Conservation (phyloP, 2,797 vertebrate species). For the Alfaro cultratus region DNA sequence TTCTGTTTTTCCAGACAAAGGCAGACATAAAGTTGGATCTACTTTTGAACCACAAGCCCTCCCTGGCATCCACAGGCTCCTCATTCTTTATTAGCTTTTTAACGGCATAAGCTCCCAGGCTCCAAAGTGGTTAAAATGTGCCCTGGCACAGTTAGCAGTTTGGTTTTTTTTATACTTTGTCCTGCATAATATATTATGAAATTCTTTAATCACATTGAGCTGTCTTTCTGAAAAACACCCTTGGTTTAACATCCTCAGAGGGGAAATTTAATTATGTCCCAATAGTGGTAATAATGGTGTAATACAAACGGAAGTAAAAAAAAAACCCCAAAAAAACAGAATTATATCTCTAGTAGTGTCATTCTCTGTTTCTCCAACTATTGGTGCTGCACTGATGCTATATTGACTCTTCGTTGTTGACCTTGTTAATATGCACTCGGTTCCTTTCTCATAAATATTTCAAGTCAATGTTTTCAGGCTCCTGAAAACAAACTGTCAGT, state of each 20-base stretch:
- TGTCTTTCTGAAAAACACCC: conserved; percentile 18
- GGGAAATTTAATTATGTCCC: conserved; percentile 40
- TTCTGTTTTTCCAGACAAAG: conserved; percentile 75
- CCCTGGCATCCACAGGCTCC: conserved; percentile 63
- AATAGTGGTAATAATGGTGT: conserved; percentile 45
- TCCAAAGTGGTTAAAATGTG: conserved; percentile 51
- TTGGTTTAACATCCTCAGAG: conserved; percentile 18
- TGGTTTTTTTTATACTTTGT: conserved; percentile 24
- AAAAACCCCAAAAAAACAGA: conserved; percentile 23
- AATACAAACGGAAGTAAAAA: conserved; percentile 47
- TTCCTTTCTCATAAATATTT: conserved; percentile 84
- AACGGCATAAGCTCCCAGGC: conserved; percentile 67
- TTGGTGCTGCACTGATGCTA: conserved; percentile 63
- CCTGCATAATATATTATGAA: conserved; percentile 26
- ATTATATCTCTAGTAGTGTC: conserved; percentile 23
- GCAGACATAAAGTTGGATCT: conserved; percentile 74
- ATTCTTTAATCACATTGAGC: conserved; percentile 22
- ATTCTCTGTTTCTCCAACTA: conserved; percentile 47
- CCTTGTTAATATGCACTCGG: conserved; percentile 80
- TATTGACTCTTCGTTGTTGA: conserved; percentile 65
- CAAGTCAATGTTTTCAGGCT: conserved; percentile 75
- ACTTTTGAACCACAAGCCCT: conserved; percentile 66
- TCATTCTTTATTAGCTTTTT: conserved; percentile 71
- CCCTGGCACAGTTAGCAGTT: conserved; percentile 42
- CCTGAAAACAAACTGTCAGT: conserved; percentile 81